Evolutionary conservation across 2,113 vertebrate genomes (phyloP).

Genomic region (Naja naja): DNA sequence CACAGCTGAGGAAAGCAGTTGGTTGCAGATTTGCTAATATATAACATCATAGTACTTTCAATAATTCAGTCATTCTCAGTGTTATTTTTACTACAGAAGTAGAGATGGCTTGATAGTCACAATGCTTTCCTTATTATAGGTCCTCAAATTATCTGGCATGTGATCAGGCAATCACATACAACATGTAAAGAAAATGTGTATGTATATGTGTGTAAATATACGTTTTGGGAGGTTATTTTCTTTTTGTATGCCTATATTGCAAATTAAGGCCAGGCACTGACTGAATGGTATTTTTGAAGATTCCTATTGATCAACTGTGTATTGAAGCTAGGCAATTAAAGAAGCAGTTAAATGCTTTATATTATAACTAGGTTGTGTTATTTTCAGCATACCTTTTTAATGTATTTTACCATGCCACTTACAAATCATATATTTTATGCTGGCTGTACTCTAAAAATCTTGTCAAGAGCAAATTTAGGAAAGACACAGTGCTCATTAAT

Average conservation of each 20-base stretch:
- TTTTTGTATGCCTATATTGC: neutral
- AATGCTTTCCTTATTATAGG: neutral
- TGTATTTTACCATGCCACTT: conserved; percentile 11
- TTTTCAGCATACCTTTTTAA: conserved; percentile 3
- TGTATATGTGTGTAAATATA: neutral
- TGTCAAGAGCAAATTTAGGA: conserved; percentile 29
- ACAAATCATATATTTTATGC: conserved; percentile 19
- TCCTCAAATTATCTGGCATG: neutral
- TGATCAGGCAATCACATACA: neutral
- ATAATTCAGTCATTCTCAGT: neutral
- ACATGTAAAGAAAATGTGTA: neutral
- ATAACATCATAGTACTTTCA: neutral
- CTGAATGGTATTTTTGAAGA: neutral
- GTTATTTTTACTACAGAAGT: neutral
- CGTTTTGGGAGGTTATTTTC: neutral
- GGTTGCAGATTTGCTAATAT: neutral
- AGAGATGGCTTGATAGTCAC: neutral
- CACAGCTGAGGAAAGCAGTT: neutral
- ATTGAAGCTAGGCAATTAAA: conserved; percentile 2
- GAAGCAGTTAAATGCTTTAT: conserved; percentile 3
- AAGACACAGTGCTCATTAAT: conserved; percentile 45
- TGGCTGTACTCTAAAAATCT: conserved; percentile 37
- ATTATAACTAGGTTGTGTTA: neutral
- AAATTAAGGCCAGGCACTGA: neutral
- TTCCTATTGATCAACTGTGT: neutral